These are phyloP conservation scores for Pectinophora gossypiella DNA, from an alignment of 1,140 invertebrate genomes.

Conservation along the genomic window DNA sequence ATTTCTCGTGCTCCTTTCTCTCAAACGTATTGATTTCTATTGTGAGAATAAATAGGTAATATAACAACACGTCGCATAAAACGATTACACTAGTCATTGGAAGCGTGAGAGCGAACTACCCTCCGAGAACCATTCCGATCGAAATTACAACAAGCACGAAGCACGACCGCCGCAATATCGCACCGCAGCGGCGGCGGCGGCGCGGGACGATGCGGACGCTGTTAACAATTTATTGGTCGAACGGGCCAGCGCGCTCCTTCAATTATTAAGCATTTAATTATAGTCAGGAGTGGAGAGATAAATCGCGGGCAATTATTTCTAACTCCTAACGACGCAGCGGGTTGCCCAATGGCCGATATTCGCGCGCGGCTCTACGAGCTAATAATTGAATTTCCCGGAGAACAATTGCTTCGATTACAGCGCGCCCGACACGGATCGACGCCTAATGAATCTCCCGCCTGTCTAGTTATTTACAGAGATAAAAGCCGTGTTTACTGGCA, in stretches of 20 bases:
- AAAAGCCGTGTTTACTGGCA: slow-evolving; percentile 68
- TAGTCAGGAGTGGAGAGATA: slow-evolving; percentile 44
- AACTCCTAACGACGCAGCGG: slow-evolving; percentile 41
- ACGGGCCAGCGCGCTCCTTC: slow-evolving; percentile 33
- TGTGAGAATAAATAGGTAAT: slow-evolving; percentile 21
- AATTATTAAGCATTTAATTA: slow-evolving; percentile 65
- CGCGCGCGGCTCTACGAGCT: slow-evolving; percentile 41
- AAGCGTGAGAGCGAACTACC: slow-evolving; percentile 66
- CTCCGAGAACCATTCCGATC: slow-evolving; percentile 46
- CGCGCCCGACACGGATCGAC: slow-evolving; percentile 64
- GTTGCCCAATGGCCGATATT: slow-evolving; percentile 50
- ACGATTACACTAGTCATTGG: slow-evolving; percentile 46
- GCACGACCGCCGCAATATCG: slow-evolving; percentile 49
- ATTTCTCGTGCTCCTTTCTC: not conserved
- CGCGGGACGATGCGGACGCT: slow-evolving; percentile 14
- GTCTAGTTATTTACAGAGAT: slow-evolving; percentile 73
- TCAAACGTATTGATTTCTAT: not conserved
- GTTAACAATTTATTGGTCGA: slow-evolving; percentile 53
- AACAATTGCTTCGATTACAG: slow-evolving; percentile 73
- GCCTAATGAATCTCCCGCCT: slow-evolving; percentile 72
- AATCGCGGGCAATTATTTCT: slow-evolving; percentile 57
- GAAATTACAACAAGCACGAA: slow-evolving; percentile 59
- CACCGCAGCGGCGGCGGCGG: slow-evolving; percentile 16
- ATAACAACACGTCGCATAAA: slow-evolving; percentile 35
- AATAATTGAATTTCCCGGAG: slow-evolving; percentile 69